Percentiles rank a stretch among this genome's conserved stretches.
These are phyloP conservation scores for Drosophila fungiperda DNA, from an alignment of 2,888 invertebrate species.

Conservation along the genomic window DNA sequence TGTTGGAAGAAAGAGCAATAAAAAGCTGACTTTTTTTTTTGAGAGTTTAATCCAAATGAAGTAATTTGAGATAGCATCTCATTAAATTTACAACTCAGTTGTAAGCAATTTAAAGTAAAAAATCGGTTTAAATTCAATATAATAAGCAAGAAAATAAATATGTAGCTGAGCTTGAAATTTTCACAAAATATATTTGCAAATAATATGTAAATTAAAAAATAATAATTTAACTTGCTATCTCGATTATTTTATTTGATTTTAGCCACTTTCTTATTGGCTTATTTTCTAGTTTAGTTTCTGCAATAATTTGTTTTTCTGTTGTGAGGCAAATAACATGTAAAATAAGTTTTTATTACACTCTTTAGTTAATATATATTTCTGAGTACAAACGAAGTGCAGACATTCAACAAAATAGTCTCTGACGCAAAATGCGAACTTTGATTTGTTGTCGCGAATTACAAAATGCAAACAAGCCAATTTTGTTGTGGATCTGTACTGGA, in stretches of 20 bases:
- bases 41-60: slow-evolving; percentile 15
- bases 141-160: background rate
- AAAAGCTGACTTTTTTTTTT: background rate
- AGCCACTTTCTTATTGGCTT: background rate
- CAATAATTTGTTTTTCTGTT: background rate
- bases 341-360: background rate
- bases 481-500: background rate
- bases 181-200: background rate
- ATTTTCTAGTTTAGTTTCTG: background rate
- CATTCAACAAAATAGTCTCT: background rate
- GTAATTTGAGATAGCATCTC: slow-evolving; percentile 40
- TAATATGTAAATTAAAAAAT: background rate
- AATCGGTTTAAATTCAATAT: background rate
- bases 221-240: background rate
- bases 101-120: background rate
- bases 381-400: background rate
- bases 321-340: background rate
- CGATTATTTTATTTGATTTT: background rate
- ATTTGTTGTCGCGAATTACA: background rate
- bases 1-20: background rate
- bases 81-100: background rate
- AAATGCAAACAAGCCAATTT: slow-evolving; percentile 13
- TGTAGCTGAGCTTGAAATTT: background rate
- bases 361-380: background rate
- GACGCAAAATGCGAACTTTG: background rate